Base-by-base conservation (phyloP, 2,888 invertebrate genomes). In the Scaptomyza caliginosa region DNA sequence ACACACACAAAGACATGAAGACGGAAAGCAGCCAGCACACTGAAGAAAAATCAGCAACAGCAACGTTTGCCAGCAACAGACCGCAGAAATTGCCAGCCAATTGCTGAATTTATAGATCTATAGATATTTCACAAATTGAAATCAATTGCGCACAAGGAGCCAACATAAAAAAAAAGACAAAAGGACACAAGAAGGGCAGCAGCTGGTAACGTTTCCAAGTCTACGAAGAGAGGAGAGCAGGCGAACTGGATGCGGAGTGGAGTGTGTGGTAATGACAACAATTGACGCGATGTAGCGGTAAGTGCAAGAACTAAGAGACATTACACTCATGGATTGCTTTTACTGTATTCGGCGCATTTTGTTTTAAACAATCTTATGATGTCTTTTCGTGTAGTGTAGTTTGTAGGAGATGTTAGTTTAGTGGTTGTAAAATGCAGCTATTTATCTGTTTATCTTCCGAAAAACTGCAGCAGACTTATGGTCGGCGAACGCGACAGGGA, bases 401-500 rank as follows among this genome's bases (percentile, higher is more conserved):
- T 3, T 8, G n/a, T 11, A 1, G 6, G 5, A 13, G 5, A 32
- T 32, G 13, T 32, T 32, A 28, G 34, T n/a, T 19, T 16, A 8
- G 43, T 28, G 26, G 28, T 17, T 45, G 28, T 21, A 24, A n/a
- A 34, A 34, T 46, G 17, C 34, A 24, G 30, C n/a, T 59, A 8
- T 52, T 28, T 43, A n/a, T 21, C 11, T 19, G 28, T 43, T 3
- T 45, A 10, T 45, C 26, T 17, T 1, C 32, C 30, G 11, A 48
- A 34, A 11, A 28, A 42, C 46, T 71, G 84, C 76, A 90, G 90
- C 91, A 89, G 91, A 90, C 91, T 90, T 91, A 92, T 92, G 92
- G 91, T 92, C 90, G 92, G 92, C 89, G 91, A 91, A 91, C 91
- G 91, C 90, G 91, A 91, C 88, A 91, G 91, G 89, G 91, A 91